Base-by-base conservation (phyloP, 2,888 invertebrate species). In the Netelia virgata region DNA sequence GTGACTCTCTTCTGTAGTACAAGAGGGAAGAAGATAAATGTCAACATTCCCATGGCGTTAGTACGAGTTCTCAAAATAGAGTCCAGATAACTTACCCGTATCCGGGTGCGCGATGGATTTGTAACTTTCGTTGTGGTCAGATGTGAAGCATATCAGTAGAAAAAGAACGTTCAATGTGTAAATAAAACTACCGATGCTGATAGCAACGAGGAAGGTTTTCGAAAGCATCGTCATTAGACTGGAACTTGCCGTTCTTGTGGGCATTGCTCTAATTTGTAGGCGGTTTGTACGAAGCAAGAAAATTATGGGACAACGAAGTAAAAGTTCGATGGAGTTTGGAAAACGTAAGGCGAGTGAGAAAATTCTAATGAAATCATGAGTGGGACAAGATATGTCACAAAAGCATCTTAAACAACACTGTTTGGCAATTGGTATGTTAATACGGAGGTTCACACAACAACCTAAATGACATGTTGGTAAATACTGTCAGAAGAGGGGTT, bases 141-240 rank as follows among this genome's bases (percentile, higher is more conserved):
- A 96, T 5, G 95, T 91, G 89, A 96, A 96, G 80, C 94, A 91
- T 87, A 95, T 95, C 6, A 96, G 93, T 83, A 94, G 94, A 41
- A 94, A 94, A 2, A 95, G 92, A 10, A 95, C 93, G 88, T 94
- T 95, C 89, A 95, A 94, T 3, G 95, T 94, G 72, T 94, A 94
- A 1, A 94, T 86, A 87, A 95, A 94, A 64, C 94, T 94, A 20
- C 89, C 88, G 14, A 92, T 68, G 2, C 95, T 94, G 20, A 94
- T 83, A 11, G 92, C 74, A 5, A 95, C 57, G 91, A 87, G 82
- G 87, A 87, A 85, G 89, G 91, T 74, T 88, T 93, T 90, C 0
- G 82, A 86, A 10, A 82, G 43, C 10, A 23, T 28, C 20, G 76
- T 20, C n/a, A 16, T 1, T 47, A 75, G 23, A 3, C 69, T 59